Evolutionary conservation across 2,113 vertebrate genomes (phyloP).

Genomic region (Atrichornis clamosus): DNA sequence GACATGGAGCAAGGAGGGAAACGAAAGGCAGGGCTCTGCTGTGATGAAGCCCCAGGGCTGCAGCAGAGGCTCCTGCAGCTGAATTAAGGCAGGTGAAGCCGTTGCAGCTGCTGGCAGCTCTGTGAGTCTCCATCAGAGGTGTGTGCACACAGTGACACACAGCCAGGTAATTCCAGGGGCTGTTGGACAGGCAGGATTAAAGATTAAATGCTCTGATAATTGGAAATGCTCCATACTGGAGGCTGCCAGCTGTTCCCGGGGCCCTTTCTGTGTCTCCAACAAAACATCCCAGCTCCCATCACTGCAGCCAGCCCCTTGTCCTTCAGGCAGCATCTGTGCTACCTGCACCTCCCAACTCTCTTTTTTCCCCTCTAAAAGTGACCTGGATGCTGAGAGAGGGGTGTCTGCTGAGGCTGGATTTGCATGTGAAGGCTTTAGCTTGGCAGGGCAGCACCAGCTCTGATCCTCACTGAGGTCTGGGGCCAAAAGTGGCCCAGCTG

Average conservation of each 20-base stretch:
- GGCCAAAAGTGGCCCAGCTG: not conserved
- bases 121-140: not conserved
- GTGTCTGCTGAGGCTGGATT: not conserved
- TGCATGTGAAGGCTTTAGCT: not conserved
- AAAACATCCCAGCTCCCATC: not conserved
- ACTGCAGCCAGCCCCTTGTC: not conserved
- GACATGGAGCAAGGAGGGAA: not conserved
- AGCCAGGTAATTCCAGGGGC: not conserved
- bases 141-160: not conserved
- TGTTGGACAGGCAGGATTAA: not conserved
- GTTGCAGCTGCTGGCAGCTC: not conserved
- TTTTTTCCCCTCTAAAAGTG: not conserved
- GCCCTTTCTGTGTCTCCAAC: not conserved
- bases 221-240: not conserved
- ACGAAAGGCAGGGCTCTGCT: not conserved
- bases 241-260: not conserved
- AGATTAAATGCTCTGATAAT: not conserved
- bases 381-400: not conserved
- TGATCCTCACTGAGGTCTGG: not conserved
- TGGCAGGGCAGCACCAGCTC: not conserved
- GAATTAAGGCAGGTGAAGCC: not conserved
- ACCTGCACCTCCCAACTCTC: not conserved
- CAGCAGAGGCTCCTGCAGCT: not conserved
- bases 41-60: not conserved
- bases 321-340: not conserved